Evolutionary conservation across 1,140 invertebrate species (phyloP).

Genomic region (Euglossa dilemma): DNA sequence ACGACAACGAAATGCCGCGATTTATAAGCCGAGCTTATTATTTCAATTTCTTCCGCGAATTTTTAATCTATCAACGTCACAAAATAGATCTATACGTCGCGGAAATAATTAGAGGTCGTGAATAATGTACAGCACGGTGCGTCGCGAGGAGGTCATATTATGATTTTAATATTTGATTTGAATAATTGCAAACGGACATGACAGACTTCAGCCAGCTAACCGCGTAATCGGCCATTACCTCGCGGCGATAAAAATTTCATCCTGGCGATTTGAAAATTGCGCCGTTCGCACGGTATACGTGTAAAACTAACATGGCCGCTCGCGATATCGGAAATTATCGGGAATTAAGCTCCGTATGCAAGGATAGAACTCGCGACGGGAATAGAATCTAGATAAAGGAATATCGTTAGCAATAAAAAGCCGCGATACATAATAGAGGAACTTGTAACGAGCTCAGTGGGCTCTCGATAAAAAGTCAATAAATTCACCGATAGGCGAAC

Average conservation of each 20-base stretch:
- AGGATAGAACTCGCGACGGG: too few relatives aligned
- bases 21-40: background rate
- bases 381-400: background rate
- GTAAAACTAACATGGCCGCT: too few relatives aligned
- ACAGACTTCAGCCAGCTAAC: background rate
- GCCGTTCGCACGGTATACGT: too few relatives aligned
- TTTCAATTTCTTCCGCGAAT: background rate
- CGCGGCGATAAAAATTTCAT: background rate
- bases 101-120: background rate
- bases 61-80: background rate
- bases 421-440: constrained; percentile 19
- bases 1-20: background rate
- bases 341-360: too few relatives aligned
- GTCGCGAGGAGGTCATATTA: background rate
- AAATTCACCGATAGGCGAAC: constrained; percentile 34
- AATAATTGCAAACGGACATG: background rate
- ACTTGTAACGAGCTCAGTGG: background rate
- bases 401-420: constrained; percentile 12
- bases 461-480: constrained; percentile 35
- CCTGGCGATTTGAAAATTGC: background rate
- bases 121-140: background rate
- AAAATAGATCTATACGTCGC: background rate
- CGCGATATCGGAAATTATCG: too few relatives aligned
- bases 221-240: background rate
- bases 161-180: background rate